Evolutionary conservation across 2,888 invertebrate genomes (phyloP), one percentile per base, ranked within the genome.

Genomic region (Acanthosepion pharaonis): DNA sequence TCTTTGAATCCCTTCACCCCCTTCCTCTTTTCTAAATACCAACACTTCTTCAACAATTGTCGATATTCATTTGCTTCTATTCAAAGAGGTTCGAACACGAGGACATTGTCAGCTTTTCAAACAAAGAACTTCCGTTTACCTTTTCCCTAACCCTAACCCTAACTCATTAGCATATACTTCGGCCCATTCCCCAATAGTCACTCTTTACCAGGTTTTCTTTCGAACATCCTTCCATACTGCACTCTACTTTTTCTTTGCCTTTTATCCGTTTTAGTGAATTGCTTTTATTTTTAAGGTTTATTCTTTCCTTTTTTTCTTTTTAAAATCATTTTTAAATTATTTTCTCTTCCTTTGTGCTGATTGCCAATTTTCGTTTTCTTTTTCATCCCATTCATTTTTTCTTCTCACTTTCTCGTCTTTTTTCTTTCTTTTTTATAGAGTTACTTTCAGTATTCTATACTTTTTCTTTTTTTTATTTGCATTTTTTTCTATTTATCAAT

Each of bases 31-130:
- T 5, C n/a, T n/a, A 78, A 78, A 78, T 78, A n/a, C 78, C 15
- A 78, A 78, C n/a, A 78, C 78, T 78, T 78, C 78, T 78, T 78
- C 11, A n/a, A 78, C 78, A 78, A 78, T 78, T n/a, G 78, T 78
- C n/a, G 33, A 78, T 78, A n/a, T 78, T 78, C 33, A 78, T 78
- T 78, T 78, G 33, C 78, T 78, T 33, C 78, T 33, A 33, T 78
- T 78, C 78, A 78, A 78, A 9, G 11, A 33, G n/a, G 11, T 4
- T 1, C 78, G 11, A 78, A 78, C 78, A 33, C 78, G 18, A 78
- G 5, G n/a, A 78, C 78, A 78, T 78, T 78, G 78, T 78, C 15
- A 33, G 78, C n/a, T 78, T 78, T 78, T n/a, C 78, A 78, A n/a
- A 78, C 78, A 78, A 78, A 33, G n/a, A 15, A 78, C 18, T 18